Evolutionary conservation across 1,140 invertebrate genomes (phyloP).

Genomic region (Reticulitermes speratus): DNA sequence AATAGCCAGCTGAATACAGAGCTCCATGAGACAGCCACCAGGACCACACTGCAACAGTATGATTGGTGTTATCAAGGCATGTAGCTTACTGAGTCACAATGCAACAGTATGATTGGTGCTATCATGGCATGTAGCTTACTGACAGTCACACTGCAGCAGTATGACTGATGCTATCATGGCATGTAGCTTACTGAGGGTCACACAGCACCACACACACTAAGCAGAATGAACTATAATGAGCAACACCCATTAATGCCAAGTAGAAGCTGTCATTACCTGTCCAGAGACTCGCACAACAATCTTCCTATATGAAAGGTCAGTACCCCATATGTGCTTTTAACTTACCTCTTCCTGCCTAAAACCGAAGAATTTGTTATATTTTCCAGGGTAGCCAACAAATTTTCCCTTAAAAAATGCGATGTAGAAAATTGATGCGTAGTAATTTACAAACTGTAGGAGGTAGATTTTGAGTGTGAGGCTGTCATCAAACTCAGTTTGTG

Average conservation of each 20-base stretch:
- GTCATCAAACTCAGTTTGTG: conserved; percentile 69
- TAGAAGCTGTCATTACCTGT: no score
- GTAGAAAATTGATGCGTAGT: conserved; percentile 70
- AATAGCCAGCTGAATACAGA: conserved; percentile 64
- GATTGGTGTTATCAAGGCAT: not conserved
- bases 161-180: no score
- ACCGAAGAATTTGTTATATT: conserved; percentile 59
- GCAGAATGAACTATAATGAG: no score
- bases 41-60: conserved; percentile 53
- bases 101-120: no score
- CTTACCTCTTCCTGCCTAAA: conserved; percentile 81
- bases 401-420: conserved; percentile 69
- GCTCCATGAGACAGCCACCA: conserved; percentile 64
- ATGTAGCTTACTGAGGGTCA: no score
- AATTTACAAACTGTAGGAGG: conserved; percentile 70
- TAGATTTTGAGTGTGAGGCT: conserved; percentile 68
- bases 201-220: no score
- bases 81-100: not conserved
- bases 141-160: not conserved
- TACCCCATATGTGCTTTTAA: not conserved
- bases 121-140: not conserved
- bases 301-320: no score
- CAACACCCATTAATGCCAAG: no score
- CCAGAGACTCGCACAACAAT: no score
- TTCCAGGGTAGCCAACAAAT: conserved; percentile 47